Evolutionary conservation across 92 coral and sea anemone genomes (phyloP).

Genomic region (Metridium senile): DNA sequence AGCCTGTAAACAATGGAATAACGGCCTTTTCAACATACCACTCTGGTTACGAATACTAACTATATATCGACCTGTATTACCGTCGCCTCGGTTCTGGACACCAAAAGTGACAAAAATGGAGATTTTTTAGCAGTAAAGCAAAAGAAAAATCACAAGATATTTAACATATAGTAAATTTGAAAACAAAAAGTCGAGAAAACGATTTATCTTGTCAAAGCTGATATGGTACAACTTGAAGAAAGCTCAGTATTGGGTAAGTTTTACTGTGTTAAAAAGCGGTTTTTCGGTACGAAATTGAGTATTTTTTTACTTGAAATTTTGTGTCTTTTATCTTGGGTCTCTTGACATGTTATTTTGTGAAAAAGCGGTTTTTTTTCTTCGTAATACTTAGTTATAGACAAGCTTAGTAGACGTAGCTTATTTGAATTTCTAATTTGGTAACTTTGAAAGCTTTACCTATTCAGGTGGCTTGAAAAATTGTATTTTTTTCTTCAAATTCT

Average conservation of each 20-base stretch:
- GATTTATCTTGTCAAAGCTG: background rate
- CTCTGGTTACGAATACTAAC: background rate
- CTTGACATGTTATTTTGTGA: background rate
- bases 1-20: background rate
- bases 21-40: background rate
- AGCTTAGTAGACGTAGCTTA: background rate
- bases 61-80: no score
- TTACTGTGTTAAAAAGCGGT: background rate
- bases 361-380: background rate
- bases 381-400: background rate
- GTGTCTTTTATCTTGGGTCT: background rate
- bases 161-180: background rate
- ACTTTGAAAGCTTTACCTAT: background rate
- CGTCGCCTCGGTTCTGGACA: no score
- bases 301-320: background rate
- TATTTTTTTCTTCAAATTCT: no score
- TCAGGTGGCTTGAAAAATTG: no score
- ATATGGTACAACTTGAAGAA: background rate
- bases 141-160: background rate
- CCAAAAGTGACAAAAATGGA: background rate
- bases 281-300: background rate
- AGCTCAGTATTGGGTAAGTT: background rate
- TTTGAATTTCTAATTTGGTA: background rate
- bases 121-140: background rate
- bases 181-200: background rate